A percentile compares a stretch with the other conserved stretches of the same genome.
These are phyloP conservation scores for Formica aserva DNA, from an alignment of 2,888 invertebrate species.

Conservation along the genomic window DNA sequence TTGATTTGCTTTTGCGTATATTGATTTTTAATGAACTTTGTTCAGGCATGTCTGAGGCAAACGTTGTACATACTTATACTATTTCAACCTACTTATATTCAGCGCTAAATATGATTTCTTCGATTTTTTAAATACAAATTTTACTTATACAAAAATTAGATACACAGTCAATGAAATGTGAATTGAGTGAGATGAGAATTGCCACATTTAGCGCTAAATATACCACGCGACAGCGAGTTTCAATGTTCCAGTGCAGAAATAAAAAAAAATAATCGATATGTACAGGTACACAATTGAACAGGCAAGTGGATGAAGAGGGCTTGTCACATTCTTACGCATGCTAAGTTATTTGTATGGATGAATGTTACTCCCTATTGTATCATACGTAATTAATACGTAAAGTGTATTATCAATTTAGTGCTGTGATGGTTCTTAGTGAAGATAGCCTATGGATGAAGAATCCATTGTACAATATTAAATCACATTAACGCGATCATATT, in stretches of 20 bases:
- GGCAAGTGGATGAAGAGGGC: constrained; percentile 53
- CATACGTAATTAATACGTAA: constrained; percentile 47
- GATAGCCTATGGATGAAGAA: constrained; percentile 31
- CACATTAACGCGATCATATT: constrained; percentile 31
- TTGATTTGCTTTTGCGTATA: constrained; percentile 12
- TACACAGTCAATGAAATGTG: background rate
- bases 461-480: constrained; percentile 49
- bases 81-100: constrained; percentile 12
- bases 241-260: constrained; percentile 21
- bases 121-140: background rate
- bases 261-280: constrained; percentile 41
- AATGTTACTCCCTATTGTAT: constrained; percentile 46
- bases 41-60: constrained; percentile 17
- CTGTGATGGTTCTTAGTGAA: constrained; percentile 55
- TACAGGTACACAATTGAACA: constrained; percentile 42
- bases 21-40: constrained; percentile 29
- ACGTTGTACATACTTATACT: constrained; percentile 34
- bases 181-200: background rate
- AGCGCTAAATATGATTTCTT: constrained; percentile 21
- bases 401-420: constrained; percentile 51
- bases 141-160: background rate
- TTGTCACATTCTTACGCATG: constrained; percentile 47
- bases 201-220: constrained; percentile 31
- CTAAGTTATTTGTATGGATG: constrained; percentile 54
- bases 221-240: constrained; percentile 3